Conservation (phyloP, 2,888 invertebrate species). For the Nomada lathburiana region DNA sequence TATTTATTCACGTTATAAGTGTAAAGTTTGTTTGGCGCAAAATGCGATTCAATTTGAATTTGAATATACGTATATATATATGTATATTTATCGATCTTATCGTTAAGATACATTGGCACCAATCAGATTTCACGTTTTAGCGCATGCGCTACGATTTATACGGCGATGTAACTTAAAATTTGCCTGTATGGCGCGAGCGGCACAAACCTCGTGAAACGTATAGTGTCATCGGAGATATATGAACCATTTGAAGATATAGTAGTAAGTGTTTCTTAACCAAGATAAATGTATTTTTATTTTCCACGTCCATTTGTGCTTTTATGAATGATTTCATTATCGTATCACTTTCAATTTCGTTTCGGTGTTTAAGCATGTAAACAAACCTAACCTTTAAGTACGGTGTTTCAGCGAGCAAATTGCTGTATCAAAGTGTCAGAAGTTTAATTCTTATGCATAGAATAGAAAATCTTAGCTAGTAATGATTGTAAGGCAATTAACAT, state of each 20-base stretch:
- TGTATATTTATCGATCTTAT: conserved; percentile 68
- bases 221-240: conserved; percentile 32
- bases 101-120: conserved; percentile 29
- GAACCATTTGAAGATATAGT: conserved; percentile 40
- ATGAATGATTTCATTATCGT: neutral
- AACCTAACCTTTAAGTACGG: conserved; percentile 48
- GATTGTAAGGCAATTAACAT: conserved; percentile 6
- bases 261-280: conserved; percentile 41
- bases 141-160: conserved; percentile 4
- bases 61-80: conserved; percentile 1
- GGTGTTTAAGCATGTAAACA: conserved; percentile 27
- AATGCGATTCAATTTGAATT: conserved; percentile 43
- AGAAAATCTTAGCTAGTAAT: conserved; percentile 1
- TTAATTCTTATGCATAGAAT: conserved; percentile 27
- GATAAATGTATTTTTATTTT: neutral
- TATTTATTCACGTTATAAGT: neutral
- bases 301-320: neutral
- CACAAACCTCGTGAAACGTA: conserved; percentile 55
- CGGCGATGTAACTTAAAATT: conserved; percentile 23
- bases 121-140: neutral
- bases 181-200: conserved; percentile 53
- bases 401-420: conserved; percentile 5
- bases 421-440: conserved; percentile 12
- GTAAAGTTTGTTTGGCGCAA: neutral
- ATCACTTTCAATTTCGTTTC: conserved; percentile 29